Conservation (phyloP, 2,113 vertebrate species). For the Peromyscus leucopus region DNA sequence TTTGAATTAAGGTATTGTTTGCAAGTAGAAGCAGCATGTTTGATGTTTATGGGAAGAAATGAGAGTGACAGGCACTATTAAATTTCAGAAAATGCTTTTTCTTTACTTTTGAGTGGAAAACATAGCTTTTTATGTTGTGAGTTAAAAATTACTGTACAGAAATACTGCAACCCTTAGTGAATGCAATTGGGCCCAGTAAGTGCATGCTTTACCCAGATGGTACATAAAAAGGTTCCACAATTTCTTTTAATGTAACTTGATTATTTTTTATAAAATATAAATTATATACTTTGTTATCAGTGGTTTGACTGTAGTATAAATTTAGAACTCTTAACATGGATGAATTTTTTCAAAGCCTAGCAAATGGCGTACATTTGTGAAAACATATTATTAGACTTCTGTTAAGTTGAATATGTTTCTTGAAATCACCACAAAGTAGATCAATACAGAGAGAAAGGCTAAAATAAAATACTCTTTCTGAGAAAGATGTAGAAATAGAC, state of each 20-base stretch:
- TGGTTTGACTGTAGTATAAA: neutral
- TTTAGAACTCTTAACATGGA: constrained; percentile 16
- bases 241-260: neutral
- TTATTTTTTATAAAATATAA: neutral
- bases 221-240: neutral
- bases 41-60: neutral
- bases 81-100: neutral
- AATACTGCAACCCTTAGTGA: neutral
- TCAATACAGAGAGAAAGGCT: neutral
- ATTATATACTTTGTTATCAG: constrained; percentile 9
- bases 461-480: constrained; percentile 1
- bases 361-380: neutral
- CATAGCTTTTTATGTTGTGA: neutral
- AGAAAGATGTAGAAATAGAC: constrained; percentile 33
- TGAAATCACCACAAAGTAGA: constrained; percentile 6
- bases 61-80: neutral
- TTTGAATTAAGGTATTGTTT: neutral
- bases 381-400: neutral
- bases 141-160: neutral
- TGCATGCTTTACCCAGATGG: neutral
- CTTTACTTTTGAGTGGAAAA: neutral
- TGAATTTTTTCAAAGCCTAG: neutral
- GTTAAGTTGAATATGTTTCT: neutral
- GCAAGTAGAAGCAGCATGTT: neutral
- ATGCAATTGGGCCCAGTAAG: neutral